Percentiles rank a stretch among this genome's conserved stretches.
Evolutionary conservation across 2,888 invertebrate species (phyloP).

Genomic region (Litoditis marina): DNA sequence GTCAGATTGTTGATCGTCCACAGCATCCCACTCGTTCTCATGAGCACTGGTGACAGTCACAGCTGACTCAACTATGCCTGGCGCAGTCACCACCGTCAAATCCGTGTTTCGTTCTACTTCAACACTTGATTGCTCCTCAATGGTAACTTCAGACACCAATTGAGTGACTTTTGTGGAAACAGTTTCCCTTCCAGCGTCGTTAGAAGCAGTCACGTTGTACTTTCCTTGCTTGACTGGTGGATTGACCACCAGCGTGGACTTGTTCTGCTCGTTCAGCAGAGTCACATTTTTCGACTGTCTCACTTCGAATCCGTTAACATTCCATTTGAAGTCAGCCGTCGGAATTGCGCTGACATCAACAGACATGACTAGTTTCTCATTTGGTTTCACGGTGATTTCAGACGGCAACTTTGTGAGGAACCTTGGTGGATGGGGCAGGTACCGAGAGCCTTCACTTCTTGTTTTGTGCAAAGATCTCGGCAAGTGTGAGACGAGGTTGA

Average conservation of each 20-base stretch:
- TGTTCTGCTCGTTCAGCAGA: slow-evolving; percentile 48
- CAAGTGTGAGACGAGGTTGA: not conserved
- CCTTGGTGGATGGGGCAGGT: slow-evolving; percentile 51
- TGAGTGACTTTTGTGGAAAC: slow-evolving; percentile 31
- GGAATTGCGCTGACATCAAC: slow-evolving; percentile 56
- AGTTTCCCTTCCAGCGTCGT: slow-evolving; percentile 47
- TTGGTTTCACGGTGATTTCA: slow-evolving; percentile 25
- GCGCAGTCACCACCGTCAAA: slow-evolving; percentile 19
- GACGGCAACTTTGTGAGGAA: slow-evolving; percentile 48
- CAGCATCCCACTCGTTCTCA: slow-evolving; percentile 19
- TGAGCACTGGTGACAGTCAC: slow-evolving; percentile 39
- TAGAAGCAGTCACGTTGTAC: slow-evolving; percentile 49
- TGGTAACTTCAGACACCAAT: slow-evolving; percentile 27
- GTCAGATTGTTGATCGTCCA: slow-evolving; percentile 13
- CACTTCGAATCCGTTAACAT: slow-evolving; percentile 64
- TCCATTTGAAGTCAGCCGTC: slow-evolving; percentile 63
- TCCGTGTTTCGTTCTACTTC: slow-evolving; percentile 20
- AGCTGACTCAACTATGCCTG: slow-evolving; percentile 40
- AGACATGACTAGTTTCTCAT: slow-evolving; percentile 51
- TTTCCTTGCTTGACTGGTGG: slow-evolving; percentile 54
- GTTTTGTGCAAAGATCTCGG: slow-evolving; percentile 17
- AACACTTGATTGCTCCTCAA: too few relatives aligned
- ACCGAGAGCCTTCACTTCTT: slow-evolving; percentile 23
- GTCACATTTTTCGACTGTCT: slow-evolving; percentile 35
- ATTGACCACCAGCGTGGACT: slow-evolving; percentile 51